Conservation (phyloP, 2,113 vertebrate species). For the Cepphus grylle region DNA sequence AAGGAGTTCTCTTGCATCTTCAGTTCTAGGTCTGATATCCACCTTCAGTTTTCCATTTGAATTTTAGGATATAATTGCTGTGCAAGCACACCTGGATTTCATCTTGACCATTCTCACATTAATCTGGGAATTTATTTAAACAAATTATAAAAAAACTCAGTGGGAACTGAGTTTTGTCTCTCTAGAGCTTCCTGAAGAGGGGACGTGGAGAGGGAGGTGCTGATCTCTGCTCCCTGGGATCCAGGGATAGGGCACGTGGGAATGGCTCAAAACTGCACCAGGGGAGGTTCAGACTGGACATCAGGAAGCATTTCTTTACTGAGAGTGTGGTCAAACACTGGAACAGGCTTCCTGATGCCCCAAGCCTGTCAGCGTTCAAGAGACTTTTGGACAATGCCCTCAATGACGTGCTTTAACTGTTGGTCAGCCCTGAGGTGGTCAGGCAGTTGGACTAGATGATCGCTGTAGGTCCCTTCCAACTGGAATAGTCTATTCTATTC, state of each 20-base stretch:
- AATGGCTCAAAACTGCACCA: neutral
- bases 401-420: neutral
- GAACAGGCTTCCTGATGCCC: neutral
- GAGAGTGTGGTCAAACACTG: neutral
- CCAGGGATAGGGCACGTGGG: accelerated
- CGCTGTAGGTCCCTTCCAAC: neutral
- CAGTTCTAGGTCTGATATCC: neutral
- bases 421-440: neutral
- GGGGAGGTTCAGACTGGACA: neutral
- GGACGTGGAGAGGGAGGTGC: neutral
- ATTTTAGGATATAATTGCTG: neutral
- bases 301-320: neutral
- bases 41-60: neutral
- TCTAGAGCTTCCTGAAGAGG: neutral
- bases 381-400: neutral
- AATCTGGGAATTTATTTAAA: neutral
- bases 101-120: neutral
- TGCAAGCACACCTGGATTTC: neutral
- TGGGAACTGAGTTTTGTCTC: neutral
- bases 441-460: neutral
- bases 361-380: neutral
- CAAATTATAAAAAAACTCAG: neutral
- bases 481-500: neutral
- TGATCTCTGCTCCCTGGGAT: neutral
- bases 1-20: neutral